Conservation (phyloP, 2,113 vertebrate species). For the Martes martes region DNA sequence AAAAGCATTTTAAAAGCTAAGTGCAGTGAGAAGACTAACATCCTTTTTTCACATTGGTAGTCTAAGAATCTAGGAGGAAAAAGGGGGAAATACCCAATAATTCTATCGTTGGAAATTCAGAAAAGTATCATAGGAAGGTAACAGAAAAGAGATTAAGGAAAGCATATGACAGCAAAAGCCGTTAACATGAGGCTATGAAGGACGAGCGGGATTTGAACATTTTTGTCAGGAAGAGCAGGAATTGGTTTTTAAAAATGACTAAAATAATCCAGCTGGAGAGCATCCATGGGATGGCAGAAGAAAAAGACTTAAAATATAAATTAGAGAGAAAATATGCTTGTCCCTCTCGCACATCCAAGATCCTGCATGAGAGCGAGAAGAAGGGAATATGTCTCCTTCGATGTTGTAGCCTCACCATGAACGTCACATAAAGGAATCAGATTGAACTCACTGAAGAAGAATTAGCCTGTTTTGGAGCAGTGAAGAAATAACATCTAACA, state of each 20-base stretch:
- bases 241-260: background rate
- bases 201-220: background rate
- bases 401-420: background rate
- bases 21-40: background rate
- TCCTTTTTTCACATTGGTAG: background rate
- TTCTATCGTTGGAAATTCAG: background rate
- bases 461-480: background rate
- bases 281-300: background rate
- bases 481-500: background rate
- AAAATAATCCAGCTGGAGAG: background rate
- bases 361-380: background rate
- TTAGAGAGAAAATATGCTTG: background rate
- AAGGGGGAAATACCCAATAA: background rate
- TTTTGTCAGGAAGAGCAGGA: background rate
- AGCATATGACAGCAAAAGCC: background rate
- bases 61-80: background rate
- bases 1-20: background rate
- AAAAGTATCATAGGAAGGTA: background rate
- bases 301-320: background rate
- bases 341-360: background rate
- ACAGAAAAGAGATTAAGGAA: background rate
- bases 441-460: background rate
- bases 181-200: background rate
- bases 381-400: background rate
- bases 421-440: background rate